Conservation (phyloP, 2,113 vertebrate genomes). For the Macquaria ambigua region DNA sequence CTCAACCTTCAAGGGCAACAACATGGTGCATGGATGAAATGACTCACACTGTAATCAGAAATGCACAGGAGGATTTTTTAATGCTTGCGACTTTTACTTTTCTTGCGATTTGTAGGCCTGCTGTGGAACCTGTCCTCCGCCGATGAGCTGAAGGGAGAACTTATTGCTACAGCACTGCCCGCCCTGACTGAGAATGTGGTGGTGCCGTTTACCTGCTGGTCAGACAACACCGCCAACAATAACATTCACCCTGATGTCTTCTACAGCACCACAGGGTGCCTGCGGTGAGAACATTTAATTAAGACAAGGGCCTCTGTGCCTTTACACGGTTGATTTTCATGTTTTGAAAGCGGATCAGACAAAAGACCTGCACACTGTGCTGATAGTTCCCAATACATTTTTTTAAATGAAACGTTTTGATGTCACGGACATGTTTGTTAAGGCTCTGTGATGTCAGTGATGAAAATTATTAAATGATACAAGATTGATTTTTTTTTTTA, state of each 20-base stretch:
- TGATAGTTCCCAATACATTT: background rate
- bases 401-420: background rate
- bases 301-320: background rate
- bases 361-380: background rate
- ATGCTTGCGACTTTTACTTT: background rate
- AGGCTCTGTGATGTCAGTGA: background rate
- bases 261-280: slow-evolving; percentile 91
- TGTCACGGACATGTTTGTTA: background rate
- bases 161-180: slow-evolving; percentile 88
- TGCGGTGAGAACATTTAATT: slow-evolving; percentile 85
- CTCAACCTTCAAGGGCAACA: background rate
- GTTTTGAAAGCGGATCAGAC: background rate
- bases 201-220: slow-evolving; percentile 89
- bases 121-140: slow-evolving; percentile 96
- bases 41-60: background rate
- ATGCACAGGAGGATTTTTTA: background rate
- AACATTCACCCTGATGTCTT: slow-evolving; percentile 90
- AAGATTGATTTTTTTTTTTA: background rate
- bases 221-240: slow-evolving; percentile 80
- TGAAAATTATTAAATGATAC: background rate
- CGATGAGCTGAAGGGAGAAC: slow-evolving; percentile 88
- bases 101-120: slow-evolving; percentile 83
- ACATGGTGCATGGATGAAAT: background rate
- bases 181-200: slow-evolving; percentile 90
- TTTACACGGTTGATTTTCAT: background rate